Evolutionary conservation across 53 echinoderm and acorn worm species (phyloP).

Genomic region (Antedon mediterranea): DNA sequence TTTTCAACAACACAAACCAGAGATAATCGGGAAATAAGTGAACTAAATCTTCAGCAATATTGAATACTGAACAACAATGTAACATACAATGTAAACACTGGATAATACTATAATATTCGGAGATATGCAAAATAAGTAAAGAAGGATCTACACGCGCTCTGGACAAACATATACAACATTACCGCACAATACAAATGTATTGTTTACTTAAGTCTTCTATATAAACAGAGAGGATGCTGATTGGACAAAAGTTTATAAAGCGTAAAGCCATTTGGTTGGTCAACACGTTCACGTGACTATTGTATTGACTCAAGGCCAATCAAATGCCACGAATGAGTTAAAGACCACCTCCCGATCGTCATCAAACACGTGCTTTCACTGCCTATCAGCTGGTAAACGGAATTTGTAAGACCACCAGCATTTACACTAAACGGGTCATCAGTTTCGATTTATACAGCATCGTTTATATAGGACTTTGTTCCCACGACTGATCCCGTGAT

Average conservation of each 20-base stretch:
- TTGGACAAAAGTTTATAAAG: not conserved
- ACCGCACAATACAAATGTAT: too few species aligned
- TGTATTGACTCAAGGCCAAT: not conserved
- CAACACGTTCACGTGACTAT: not conserved
- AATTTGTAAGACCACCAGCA: not conserved
- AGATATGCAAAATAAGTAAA: too few species aligned
- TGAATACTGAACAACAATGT: too few species aligned
- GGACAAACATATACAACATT: not conserved
- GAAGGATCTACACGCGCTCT: too few species aligned
- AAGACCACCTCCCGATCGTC: not conserved
- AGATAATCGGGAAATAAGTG: too few species aligned
- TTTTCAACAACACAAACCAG: too few species aligned
- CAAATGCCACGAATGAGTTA: not conserved
- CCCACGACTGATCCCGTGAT: not conserved
- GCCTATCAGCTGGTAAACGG: not conserved
- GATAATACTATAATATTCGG: too few species aligned
- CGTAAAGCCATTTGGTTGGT: not conserved
- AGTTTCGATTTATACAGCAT: not conserved
- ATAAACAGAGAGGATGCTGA: not conserved
- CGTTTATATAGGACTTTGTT: not conserved
- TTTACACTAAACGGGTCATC: not conserved
- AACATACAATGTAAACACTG: too few species aligned
- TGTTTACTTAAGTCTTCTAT: not conserved
- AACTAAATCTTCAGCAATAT: too few species aligned
- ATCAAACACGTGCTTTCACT: not conserved